A percentile compares a stretch with the other conserved stretches of the same genome.
Conservation (phyloP, 2,888 invertebrate genomes). For the Periphyllus acericola region DNA sequence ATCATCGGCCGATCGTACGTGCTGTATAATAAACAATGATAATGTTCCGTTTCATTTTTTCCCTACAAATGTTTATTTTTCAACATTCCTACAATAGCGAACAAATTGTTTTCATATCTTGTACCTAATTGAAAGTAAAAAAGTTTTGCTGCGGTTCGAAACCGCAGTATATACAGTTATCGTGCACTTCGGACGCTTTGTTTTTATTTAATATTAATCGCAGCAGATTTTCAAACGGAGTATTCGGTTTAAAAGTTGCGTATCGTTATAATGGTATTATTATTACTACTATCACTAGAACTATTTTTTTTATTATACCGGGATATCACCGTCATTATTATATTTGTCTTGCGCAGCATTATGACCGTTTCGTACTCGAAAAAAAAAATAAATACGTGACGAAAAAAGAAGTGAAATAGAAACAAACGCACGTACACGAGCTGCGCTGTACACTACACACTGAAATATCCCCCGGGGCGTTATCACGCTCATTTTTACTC, state of each 20-base stretch:
- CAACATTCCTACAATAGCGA: too few species aligned
- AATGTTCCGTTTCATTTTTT: too few species aligned
- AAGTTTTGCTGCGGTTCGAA: not conserved
- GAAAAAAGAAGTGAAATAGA: not conserved
- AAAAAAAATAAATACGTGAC: slow-evolving; percentile 14
- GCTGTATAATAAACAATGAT: not conserved
- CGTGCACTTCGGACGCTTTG: not conserved
- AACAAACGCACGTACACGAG: slow-evolving; percentile 37
- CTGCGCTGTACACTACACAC: not conserved
- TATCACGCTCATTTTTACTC: slow-evolving; percentile 22
- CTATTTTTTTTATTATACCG: not conserved
- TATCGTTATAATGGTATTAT: too few species aligned
- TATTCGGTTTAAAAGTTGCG: not conserved
- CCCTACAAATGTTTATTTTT: too few species aligned
- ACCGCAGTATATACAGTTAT: not conserved
- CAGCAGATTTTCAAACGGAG: not conserved
- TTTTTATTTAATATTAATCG: not conserved
- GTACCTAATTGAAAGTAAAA: not conserved
- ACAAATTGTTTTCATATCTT: too few species aligned
- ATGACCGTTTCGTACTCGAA: slow-evolving; percentile 19
- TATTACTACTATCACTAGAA: too few species aligned
- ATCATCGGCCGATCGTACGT: not conserved
- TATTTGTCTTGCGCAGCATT: not conserved
- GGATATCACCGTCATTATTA: not conserved
- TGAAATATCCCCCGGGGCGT: slow-evolving; percentile 17